Percentiles rank a stretch among this genome's conserved stretches.
phyloP scores from a whole-genome alignment of 2,888 invertebrate genomes.

The Himalopsyche tibetana region DNA sequence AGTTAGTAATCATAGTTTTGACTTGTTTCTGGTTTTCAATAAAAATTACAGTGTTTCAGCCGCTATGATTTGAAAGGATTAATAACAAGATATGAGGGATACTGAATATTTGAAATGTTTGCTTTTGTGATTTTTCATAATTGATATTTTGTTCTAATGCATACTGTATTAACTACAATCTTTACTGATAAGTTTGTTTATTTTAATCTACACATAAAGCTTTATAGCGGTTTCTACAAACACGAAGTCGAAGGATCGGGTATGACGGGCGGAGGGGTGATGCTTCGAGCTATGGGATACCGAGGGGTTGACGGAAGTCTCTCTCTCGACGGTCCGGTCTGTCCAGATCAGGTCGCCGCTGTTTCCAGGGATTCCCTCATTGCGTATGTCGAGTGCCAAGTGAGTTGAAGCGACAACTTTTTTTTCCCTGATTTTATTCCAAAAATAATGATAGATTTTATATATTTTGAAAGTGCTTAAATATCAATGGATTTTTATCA shows the following conservation, averaged over 20 bases:
- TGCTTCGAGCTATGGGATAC: conserved; percentile 91
- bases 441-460: no score
- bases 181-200: not conserved
- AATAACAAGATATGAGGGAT: no score
- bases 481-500: no score
- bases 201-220: conserved; percentile 73
- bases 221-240: conserved; percentile 92
- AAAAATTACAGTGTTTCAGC: not conserved
- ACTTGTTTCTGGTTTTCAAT: not conserved
- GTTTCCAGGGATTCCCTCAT: conserved; percentile 90
- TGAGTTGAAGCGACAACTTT: conserved; percentile 68
- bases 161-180: not conserved
- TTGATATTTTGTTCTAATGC: no score
- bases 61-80: no score
- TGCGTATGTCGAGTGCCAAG: conserved; percentile 92
- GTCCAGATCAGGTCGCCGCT: conserved; percentile 87
- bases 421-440: not conserved
- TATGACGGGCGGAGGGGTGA: conserved; percentile 84
- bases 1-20: conserved; percentile 73
- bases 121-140: no score
- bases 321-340: conserved; percentile 84
- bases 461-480: no score
- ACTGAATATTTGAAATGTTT: no score
- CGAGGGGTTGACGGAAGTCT: conserved; percentile 76
- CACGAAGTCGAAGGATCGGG: conserved; percentile 89